Evolutionary conservation across 2,888 invertebrate genomes (phyloP).

Genomic region (Cheilosia vulpina): DNA sequence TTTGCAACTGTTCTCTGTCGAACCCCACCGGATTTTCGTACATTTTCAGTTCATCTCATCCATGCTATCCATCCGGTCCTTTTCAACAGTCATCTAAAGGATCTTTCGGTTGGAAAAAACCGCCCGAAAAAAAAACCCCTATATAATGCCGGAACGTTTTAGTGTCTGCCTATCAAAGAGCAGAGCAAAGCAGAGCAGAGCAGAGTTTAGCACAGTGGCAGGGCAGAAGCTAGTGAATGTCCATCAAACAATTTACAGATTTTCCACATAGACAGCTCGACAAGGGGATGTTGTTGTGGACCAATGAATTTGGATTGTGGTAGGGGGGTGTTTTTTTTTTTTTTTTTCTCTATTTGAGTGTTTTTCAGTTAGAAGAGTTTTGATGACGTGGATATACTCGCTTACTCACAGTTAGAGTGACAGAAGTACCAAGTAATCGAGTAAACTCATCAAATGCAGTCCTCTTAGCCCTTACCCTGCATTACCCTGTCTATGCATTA

Average conservation of each 20-base stretch:
- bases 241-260: slow-evolving; percentile 71
- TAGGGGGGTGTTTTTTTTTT: neutral
- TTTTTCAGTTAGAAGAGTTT: slow-evolving; percentile 14
- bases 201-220: neutral
- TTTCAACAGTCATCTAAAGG: slow-evolving; percentile 49
- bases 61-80: slow-evolving; percentile 31
- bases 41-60: slow-evolving; percentile 45
- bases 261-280: slow-evolving; percentile 67
- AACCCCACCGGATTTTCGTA: slow-evolving; percentile 56
- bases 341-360: slow-evolving; percentile 5
- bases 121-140: slow-evolving; percentile 18
- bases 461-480: too few relatives aligned
- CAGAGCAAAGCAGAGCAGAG: slow-evolving; percentile 20
- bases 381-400: slow-evolving; percentile 48
- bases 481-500: slow-evolving; percentile 33
- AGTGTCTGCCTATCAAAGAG: slow-evolving; percentile 66
- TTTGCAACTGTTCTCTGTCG: slow-evolving; percentile 60
- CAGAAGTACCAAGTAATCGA: slow-evolving; percentile 66
- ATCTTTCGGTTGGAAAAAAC: slow-evolving; percentile 38
- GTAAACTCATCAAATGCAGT: slow-evolving; percentile 64
- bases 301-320: slow-evolving; percentile 62
- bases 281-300: slow-evolving; percentile 55
- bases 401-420: slow-evolving; percentile 57
- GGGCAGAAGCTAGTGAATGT: slow-evolving; percentile 47
- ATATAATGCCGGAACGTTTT: slow-evolving; percentile 48